These are phyloP conservation scores for Timema cristinae DNA, from an alignment of 2,888 invertebrate species.

Conservation along the genomic window DNA sequence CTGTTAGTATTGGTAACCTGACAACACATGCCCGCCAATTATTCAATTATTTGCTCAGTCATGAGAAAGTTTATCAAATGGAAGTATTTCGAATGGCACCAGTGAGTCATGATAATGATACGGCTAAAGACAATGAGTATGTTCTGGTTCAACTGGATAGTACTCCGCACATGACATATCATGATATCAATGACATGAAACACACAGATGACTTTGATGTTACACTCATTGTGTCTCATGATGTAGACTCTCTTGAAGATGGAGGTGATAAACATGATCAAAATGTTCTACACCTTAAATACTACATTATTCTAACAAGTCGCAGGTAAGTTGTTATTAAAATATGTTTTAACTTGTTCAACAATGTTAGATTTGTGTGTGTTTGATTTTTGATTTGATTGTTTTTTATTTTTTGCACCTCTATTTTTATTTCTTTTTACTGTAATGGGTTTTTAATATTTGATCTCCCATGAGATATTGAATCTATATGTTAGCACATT, in stretches of 20 bases:
- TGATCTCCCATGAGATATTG: too few species aligned
- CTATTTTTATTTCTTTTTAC: too few species aligned
- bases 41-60: conserved; percentile 64
- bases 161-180: conserved; percentile 54
- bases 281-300: conserved; percentile 51
- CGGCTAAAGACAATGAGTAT: conserved; percentile 50
- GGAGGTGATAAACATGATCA: conserved; percentile 37
- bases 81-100: conserved; percentile 59
- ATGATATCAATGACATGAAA: conserved; percentile 56
- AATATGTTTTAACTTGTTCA: too few species aligned
- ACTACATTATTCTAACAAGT: conserved; percentile 59
- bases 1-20: conserved; percentile 45
- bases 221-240: conserved; percentile 60
- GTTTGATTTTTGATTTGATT: too few species aligned
- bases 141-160: conserved; percentile 59
- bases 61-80: conserved; percentile 64
- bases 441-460: too few species aligned
- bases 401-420: too few species aligned
- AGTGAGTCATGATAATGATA: conserved; percentile 35
- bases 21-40: conserved; percentile 60
- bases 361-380: too few species aligned
- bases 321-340: conserved; percentile 43
- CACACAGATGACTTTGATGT: conserved; percentile 65
- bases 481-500: too few species aligned
- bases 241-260: conserved; percentile 34